Conservation (phyloP, 1,140 invertebrate genomes). For the Listronotus bonariensis region DNA sequence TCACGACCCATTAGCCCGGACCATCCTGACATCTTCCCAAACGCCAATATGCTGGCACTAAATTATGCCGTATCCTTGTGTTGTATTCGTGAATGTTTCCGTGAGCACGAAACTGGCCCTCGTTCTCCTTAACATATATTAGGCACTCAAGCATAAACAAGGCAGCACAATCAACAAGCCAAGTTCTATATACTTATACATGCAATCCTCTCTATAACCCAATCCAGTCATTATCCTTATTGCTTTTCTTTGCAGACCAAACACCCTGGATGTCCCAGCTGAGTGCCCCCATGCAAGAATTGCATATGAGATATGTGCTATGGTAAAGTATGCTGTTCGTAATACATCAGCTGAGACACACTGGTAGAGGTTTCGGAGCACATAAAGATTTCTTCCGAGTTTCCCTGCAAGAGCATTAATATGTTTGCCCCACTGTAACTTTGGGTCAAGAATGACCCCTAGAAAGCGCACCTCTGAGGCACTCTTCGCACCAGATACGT, state of each 20-base stretch:
- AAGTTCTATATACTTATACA: neutral
- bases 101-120: too few species aligned
- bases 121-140: too few species aligned
- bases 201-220: neutral
- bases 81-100: too few species aligned
- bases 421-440: too few species aligned
- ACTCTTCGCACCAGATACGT: neutral
- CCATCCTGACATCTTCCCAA: slow-evolving; percentile 1
- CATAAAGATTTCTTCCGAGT: neutral
- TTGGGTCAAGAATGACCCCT: too few species aligned
- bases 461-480: too few species aligned
- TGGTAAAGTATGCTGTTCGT: neutral
- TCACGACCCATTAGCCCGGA: neutral
- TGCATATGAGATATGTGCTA: neutral
- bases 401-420: neutral
- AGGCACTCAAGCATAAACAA: neutral
- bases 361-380: neutral
- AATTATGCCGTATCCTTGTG: neutral
- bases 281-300: slow-evolving; percentile 1
- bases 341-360: neutral
- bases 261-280: neutral
- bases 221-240: neutral
- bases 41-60: slow-evolving; percentile 3
- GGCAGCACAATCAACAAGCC: neutral
- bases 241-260: slow-evolving; percentile 1